Conservation (phyloP, 2,888 invertebrate species). For the Drosophila peninsularis region DNA sequence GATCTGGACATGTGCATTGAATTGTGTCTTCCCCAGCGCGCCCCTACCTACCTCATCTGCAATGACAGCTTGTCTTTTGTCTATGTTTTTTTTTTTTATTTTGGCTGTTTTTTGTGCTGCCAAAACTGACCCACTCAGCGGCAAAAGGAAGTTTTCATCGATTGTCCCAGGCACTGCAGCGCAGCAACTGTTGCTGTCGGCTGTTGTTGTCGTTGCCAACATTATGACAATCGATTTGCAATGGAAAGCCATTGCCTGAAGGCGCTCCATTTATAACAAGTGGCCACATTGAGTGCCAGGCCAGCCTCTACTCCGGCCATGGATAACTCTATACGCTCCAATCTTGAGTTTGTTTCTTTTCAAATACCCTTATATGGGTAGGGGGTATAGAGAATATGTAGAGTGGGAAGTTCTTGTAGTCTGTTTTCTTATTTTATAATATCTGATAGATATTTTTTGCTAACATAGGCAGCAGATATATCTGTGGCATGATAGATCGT, state of each 20-base stretch:
- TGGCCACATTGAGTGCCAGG: slow-evolving; percentile 56
- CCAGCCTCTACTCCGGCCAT: slow-evolving; percentile 29
- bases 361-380: slow-evolving; percentile 14
- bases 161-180: slow-evolving; percentile 19
- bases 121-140: slow-evolving; percentile 55
- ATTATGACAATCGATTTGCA: slow-evolving; percentile 82
- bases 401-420: neutral
- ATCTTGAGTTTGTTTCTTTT: slow-evolving; percentile 43
- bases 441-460: neutral
- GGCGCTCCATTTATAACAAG: slow-evolving; percentile 80
- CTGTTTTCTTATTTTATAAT: neutral
- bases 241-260: slow-evolving; percentile 76
- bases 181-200: slow-evolving; percentile 32
- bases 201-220: slow-evolving; percentile 49
- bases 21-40: slow-evolving; percentile 7
- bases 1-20: slow-evolving; percentile 55
- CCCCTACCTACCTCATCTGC: neutral
- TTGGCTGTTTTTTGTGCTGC: neutral
- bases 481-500: neutral
- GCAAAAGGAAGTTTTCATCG: slow-evolving; percentile 22
- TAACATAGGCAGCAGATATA: neutral
- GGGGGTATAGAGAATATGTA: neutral
- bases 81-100: slow-evolving; percentile 7
- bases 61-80: slow-evolving; percentile 15
- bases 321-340: slow-evolving; percentile 52